phyloP scores from a whole-genome alignment of 2,888 invertebrate species.

The Sinhomidia bicolor region DNA sequence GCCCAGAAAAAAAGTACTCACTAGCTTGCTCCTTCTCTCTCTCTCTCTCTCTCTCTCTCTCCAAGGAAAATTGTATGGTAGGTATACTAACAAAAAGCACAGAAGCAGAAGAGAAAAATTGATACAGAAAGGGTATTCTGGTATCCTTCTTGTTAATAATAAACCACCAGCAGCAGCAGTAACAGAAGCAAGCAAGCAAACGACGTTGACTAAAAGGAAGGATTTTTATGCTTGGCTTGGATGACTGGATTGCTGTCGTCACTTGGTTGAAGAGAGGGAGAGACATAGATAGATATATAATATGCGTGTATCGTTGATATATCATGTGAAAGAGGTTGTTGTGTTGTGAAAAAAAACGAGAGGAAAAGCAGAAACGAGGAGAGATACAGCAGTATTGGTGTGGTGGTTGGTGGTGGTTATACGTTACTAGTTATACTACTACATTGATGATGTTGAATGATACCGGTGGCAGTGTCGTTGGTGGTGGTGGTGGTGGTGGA shows the following conservation, averaged over 20 bases:
- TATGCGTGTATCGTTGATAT: constrained; percentile 25
- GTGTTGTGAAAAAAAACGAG: too few species aligned
- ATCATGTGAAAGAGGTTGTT: neutral
- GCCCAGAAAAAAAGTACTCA: neutral
- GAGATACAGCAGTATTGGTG: too few species aligned
- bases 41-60: too few species aligned
- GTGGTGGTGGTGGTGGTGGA: neutral
- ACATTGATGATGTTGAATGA: neutral
- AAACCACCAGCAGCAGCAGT: too few species aligned
- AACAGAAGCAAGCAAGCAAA: too few species aligned
- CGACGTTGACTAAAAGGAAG: too few species aligned
- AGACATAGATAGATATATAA: neutral
- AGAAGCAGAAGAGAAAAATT: neutral
- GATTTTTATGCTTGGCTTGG: too few species aligned
- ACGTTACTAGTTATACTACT: too few species aligned
- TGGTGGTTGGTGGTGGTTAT: too few species aligned
- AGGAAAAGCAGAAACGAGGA: neutral
- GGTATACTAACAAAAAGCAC: neutral
- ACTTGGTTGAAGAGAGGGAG: too few species aligned
- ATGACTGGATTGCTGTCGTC: neutral
- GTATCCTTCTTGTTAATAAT: too few species aligned
- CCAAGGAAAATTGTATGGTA: constrained; percentile 22
- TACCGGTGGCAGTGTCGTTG: neutral
- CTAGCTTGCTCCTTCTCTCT: too few species aligned
- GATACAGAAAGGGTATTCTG: neutral